Percentiles rank a stretch among this genome's conserved stretches.
Evolutionary conservation across 2,888 invertebrate genomes (phyloP).

Genomic region (Apomyelois bistriatella): DNA sequence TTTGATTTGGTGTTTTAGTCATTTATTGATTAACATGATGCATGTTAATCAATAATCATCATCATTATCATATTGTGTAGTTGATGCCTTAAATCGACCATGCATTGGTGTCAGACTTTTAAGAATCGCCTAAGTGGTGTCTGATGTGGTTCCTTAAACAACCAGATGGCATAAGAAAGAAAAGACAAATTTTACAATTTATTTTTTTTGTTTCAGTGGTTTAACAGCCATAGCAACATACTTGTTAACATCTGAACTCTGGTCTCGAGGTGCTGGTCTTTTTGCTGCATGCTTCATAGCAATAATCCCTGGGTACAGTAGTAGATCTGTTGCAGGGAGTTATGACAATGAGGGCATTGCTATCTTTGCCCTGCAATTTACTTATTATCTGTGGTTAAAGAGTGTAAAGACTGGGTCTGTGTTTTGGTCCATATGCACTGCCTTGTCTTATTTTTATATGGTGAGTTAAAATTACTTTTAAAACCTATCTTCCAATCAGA

Average conservation of each 20-base stretch:
- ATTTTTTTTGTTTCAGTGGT: slow-evolving; percentile 84
- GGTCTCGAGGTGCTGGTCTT: slow-evolving; percentile 97
- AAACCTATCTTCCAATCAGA: too few species aligned
- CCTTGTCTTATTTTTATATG: slow-evolving; percentile 99
- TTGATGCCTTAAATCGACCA: too few species aligned
- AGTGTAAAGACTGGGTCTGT: slow-evolving; percentile 98
- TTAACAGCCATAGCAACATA: slow-evolving; percentile 98
- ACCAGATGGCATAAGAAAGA: too few species aligned
- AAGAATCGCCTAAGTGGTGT: too few species aligned
- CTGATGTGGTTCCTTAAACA: too few species aligned
- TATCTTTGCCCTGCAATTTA: slow-evolving; percentile 99
- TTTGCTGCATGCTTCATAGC: slow-evolving; percentile 99
- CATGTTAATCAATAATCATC: too few species aligned
- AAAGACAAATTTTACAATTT: background rate
- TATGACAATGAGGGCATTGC: slow-evolving; percentile 99
- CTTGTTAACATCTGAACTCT: slow-evolving; percentile 97
- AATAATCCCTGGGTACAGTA: slow-evolving; percentile 99
- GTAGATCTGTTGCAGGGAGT: slow-evolving; percentile 98
- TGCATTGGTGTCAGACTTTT: too few species aligned
- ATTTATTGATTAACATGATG: too few species aligned
- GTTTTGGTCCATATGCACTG: slow-evolving; percentile 96
- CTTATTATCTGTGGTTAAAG: slow-evolving; percentile 98
- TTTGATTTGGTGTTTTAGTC: too few species aligned
- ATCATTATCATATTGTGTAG: too few species aligned
- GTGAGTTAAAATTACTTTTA: slow-evolving; percentile 70